Evolutionary conservation across 2,797 vertebrate genomes (phyloP), one percentile per base, ranked within the genome.

Genomic region (Balearica regulorum): DNA sequence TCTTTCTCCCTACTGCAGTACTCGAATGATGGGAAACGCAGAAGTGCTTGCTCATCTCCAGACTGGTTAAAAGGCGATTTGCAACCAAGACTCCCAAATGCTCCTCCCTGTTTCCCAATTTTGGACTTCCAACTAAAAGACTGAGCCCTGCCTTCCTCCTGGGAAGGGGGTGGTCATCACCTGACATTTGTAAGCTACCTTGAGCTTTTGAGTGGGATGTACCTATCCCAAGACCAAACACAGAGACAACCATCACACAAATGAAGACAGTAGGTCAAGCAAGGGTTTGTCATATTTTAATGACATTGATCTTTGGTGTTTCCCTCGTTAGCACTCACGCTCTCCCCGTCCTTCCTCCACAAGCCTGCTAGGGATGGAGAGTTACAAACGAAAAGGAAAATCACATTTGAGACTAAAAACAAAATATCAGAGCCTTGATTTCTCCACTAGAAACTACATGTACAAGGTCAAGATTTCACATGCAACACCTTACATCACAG

Each of bases 261-360:
- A 93, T 91, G 73, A 96, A 95, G 93, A 96, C 91, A 97, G 73
- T 57, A 97, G 81, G 68, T 97, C 93, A 93, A 90, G 37, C 95
- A 98, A 98, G 97, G 98, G 98, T 97, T 96, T 96, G 96, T 98
- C 98, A 98, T 98, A 90, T 98, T 98, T 98, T 98, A 98, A 98
- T 98, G 98, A 98, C 97, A 96, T 97, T 97, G 95, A 97, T 98
- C 98, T 98, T 98, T 98, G 98, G 98, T 98, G 98, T 98, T 97
- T 98, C 98, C 98, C 97, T 98, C 97, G 96, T 98, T 96, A 97
- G 97, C 98, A 98, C 97, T 98, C 97, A 97, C 97, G 31, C 97
- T 95, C 88, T 97, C 97, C 98, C 97, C 21, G 68, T 96, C 96
- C 96, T 97, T 98, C 97, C 93, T 96, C 97, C 97, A 98, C 94